A percentile compares a stretch with the other conserved stretches of the same genome.
Conservation (phyloP, 2,888 invertebrate genomes). For the Drosophila anceps region DNA sequence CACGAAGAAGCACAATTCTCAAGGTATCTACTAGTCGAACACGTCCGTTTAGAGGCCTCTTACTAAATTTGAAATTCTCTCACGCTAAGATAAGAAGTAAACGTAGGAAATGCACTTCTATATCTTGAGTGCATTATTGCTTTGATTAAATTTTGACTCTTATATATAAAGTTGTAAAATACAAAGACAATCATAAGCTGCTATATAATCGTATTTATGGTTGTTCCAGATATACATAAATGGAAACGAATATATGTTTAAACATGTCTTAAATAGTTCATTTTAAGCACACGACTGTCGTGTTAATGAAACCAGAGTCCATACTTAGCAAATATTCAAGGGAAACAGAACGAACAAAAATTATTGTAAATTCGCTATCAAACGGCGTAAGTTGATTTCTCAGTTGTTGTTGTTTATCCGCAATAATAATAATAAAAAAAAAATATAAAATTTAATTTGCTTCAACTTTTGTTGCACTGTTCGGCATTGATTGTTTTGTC, state of each 20-base stretch:
- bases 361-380: conserved; percentile 12
- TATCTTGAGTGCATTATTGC: background rate
- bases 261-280: background rate
- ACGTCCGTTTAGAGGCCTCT: background rate
- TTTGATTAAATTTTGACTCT: conserved; percentile 4
- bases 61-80: background rate
- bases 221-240: background rate
- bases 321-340: conserved; percentile 32
- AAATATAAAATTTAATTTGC: conserved; percentile 19
- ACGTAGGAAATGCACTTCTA: conserved; percentile 18
- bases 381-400: conserved; percentile 21
- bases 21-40: background rate
- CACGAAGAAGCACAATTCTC: background rate
- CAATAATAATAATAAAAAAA: conserved; percentile 7
- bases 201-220: background rate
- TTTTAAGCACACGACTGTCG: conserved; percentile 1
- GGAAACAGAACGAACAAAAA: conserved; percentile 15
- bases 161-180: background rate
- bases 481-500: conserved; percentile 27
- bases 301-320: conserved; percentile 40
- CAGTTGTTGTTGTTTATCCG: conserved; percentile 13
- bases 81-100: background rate
- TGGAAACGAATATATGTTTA: background rate
- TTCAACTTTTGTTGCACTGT: conserved; percentile 27
- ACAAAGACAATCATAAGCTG: background rate